phyloP scores from a whole-genome alignment of 2,113 vertebrate species.

The Percina caprodes region DNA sequence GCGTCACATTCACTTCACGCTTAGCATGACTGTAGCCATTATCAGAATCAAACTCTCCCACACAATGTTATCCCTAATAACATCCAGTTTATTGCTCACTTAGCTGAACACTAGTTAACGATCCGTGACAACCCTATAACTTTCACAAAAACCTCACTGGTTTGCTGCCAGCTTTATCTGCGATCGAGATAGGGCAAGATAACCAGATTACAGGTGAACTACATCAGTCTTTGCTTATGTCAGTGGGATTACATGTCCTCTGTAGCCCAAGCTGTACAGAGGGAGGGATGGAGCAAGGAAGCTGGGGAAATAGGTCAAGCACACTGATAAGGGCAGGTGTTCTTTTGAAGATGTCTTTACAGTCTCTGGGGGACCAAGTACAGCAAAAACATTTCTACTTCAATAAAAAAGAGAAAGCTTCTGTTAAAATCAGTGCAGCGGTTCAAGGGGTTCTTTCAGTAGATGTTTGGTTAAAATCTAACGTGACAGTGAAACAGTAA shows the following conservation, averaged over 20 bases:
- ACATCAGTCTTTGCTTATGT: slow-evolving; percentile 68
- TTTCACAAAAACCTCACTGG: slow-evolving; percentile 29
- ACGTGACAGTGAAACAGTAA: neutral
- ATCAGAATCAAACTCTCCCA: slow-evolving; percentile 37
- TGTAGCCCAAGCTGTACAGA: slow-evolving; percentile 71
- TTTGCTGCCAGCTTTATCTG: slow-evolving; percentile 44
- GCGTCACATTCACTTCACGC: neutral
- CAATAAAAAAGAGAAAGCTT: slow-evolving; percentile 36
- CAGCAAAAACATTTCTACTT: slow-evolving; percentile 55
- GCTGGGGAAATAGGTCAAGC: slow-evolving; percentile 80
- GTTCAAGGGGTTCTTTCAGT: slow-evolving; percentile 23
- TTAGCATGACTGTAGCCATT: neutral
- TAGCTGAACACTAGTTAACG: slow-evolving; percentile 34
- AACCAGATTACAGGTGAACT: slow-evolving; percentile 74
- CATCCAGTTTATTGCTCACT: slow-evolving; percentile 33
- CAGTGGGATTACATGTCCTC: slow-evolving; percentile 76
- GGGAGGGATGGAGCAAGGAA: slow-evolving; percentile 67
- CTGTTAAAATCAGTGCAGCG: slow-evolving; percentile 20
- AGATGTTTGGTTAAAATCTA: slow-evolving; percentile 16
- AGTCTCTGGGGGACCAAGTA: slow-evolving; percentile 56
- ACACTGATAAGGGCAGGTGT: slow-evolving; percentile 78
- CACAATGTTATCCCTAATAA: slow-evolving; percentile 21
- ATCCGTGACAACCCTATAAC: slow-evolving; percentile 43
- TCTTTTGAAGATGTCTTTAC: slow-evolving; percentile 79
- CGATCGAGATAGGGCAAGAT: slow-evolving; percentile 55